Evolutionary conservation across 2,888 invertebrate genomes (phyloP).

Genomic region (Ypsolopha sequella): DNA sequence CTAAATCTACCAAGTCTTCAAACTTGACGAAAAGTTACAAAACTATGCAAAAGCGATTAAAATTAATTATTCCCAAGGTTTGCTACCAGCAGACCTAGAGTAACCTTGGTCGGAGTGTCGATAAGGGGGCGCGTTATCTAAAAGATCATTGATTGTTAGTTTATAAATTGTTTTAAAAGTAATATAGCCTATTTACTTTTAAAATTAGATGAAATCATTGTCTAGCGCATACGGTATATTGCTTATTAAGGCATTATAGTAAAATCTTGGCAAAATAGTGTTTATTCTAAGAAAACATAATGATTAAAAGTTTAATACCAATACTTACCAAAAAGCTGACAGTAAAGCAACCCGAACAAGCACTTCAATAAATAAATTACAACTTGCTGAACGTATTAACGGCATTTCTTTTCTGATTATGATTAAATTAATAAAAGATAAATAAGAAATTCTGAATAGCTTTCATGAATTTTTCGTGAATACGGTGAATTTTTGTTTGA

Average conservation of each 20-base stretch:
- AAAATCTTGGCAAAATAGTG: too few relatives aligned
- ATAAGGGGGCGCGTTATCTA: too few relatives aligned
- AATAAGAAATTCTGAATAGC: too few relatives aligned
- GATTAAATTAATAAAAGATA: too few relatives aligned
- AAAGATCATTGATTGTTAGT: too few relatives aligned
- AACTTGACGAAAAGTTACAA: neutral
- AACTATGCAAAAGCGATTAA: neutral
- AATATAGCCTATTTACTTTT: too few relatives aligned
- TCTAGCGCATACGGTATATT: neutral
- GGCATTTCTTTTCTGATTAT: slow-evolving; percentile 31
- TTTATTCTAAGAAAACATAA: slow-evolving; percentile 16
- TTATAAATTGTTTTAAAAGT: neutral
- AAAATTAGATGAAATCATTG: neutral
- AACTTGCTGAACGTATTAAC: slow-evolving; percentile 51
- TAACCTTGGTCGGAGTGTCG: too few relatives aligned
- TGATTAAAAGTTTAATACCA: slow-evolving; percentile 13
- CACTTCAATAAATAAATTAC: slow-evolving; percentile 62
- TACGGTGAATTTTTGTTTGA: too few relatives aligned
- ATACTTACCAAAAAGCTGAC: slow-evolving; percentile 67
- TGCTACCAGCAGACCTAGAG: neutral
- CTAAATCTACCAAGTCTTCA: too few relatives aligned
- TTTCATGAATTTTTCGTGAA: too few relatives aligned
- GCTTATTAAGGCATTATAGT: neutral
- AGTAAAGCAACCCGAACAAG: slow-evolving; percentile 56
- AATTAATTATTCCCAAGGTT: neutral